phyloP scores from a whole-genome alignment of 2,888 invertebrate species.

The Pristionchus entomophagus region DNA sequence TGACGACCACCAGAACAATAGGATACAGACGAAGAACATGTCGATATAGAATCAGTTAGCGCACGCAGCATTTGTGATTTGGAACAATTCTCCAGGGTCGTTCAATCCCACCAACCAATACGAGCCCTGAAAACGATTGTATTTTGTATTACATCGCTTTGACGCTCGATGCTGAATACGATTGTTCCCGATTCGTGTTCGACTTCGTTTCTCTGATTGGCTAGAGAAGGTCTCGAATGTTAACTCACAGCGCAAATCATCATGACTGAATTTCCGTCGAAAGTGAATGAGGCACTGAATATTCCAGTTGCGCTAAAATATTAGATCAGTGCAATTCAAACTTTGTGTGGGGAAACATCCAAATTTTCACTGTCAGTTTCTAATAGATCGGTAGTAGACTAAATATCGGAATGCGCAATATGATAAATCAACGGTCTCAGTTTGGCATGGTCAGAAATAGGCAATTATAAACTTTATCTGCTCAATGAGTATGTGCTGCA shows the following conservation, averaged over 20 bases:
- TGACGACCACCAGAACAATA: too few species aligned
- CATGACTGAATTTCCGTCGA: not conserved
- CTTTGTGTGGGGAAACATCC: too few species aligned
- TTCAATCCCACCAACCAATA: not conserved
- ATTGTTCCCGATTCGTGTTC: not conserved
- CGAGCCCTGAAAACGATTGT: not conserved
- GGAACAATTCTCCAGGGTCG: not conserved
- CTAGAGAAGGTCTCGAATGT: not conserved
- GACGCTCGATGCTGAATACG: not conserved
- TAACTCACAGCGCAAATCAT: not conserved
- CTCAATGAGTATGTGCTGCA: too few species aligned
- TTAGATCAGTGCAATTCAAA: too few species aligned
- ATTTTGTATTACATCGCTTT: not conserved
- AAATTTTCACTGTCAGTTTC: too few species aligned
- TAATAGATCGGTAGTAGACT: not conserved
- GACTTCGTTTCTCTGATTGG: not conserved
- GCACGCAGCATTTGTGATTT: not conserved
- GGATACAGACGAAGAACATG: too few species aligned
- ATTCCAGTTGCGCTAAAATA: too few species aligned
- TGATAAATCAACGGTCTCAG: too few species aligned
- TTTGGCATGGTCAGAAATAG: too few species aligned
- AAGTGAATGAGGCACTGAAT: too few species aligned
- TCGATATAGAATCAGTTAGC: too few species aligned
- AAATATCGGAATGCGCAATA: not conserved
- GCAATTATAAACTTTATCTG: too few species aligned